These are phyloP conservation scores for Ataeniobius toweri DNA, from an alignment of 2,797 vertebrate genomes.

Conservation along the genomic window DNA sequence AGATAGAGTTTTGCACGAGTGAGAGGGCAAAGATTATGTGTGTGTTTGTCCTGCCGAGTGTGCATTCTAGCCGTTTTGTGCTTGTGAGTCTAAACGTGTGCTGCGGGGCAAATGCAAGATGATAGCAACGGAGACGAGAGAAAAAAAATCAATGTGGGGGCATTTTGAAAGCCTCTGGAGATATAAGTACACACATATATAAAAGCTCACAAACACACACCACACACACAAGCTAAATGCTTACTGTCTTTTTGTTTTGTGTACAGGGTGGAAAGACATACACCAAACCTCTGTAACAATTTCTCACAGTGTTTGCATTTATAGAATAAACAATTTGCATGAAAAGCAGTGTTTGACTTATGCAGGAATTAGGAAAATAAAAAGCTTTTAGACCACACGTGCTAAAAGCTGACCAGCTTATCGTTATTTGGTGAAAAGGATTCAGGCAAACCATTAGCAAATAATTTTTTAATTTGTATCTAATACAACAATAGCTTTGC, in stretches of 20 bases:
- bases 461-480: neutral
- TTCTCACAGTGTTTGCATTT: slow-evolving; percentile 22
- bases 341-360: slow-evolving; percentile 9
- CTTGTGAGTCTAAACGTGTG: slow-evolving; percentile 63
- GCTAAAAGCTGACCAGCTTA: slow-evolving; percentile 17
- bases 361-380: slow-evolving; percentile 11
- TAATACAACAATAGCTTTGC: neutral
- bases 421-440: slow-evolving; percentile 19
- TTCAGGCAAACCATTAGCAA: slow-evolving; percentile 18
- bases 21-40: slow-evolving; percentile 67
- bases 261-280: slow-evolving; percentile 39
- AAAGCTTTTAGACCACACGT: slow-evolving; percentile 26
- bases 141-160: slow-evolving; percentile 69
- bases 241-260: slow-evolving; percentile 46
- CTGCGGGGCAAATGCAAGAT: slow-evolving; percentile 69
- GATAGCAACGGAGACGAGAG: slow-evolving; percentile 62
- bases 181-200: slow-evolving; percentile 4
- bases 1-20: slow-evolving; percentile 68
- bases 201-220: neutral
- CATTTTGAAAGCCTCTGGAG: slow-evolving; percentile 55
- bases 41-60: slow-evolving; percentile 47
- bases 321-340: slow-evolving; percentile 13
- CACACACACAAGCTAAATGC: slow-evolving; percentile 50
- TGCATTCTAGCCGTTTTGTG: slow-evolving; percentile 25
- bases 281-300: slow-evolving; percentile 24